Conservation (phyloP, 2,888 invertebrate species). For the Macrophya annulata region DNA sequence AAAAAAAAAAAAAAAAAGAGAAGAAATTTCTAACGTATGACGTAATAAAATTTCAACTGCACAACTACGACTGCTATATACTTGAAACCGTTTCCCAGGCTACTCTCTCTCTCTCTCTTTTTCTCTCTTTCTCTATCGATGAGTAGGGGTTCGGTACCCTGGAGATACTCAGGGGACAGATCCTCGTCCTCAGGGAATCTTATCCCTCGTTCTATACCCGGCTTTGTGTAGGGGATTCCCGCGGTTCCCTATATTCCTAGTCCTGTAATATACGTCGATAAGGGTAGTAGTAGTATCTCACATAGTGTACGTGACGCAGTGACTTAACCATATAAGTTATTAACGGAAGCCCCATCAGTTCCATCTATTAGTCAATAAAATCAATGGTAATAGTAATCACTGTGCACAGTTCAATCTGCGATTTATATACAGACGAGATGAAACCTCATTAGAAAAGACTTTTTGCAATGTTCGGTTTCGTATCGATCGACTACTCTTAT, state of each 20-base stretch:
- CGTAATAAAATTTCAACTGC: background rate
- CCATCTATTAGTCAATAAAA: background rate
- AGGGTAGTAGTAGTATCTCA: background rate
- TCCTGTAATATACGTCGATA: slow-evolving; percentile 19
- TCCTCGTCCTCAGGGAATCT: slow-evolving; percentile 43
- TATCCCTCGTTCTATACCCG: slow-evolving; percentile 5
- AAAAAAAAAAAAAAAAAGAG: too few relatives aligned
- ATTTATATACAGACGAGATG: background rate
- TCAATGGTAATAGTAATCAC: background rate
- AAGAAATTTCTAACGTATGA: background rate
- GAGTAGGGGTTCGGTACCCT: slow-evolving; percentile 32
- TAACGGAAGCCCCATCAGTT: slow-evolving; percentile 13
- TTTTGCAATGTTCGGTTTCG: background rate
- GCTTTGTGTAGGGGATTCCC: slow-evolving; percentile 24
- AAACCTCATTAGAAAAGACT: slow-evolving; percentile 7
- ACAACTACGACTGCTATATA: background rate
- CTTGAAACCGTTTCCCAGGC: slow-evolving; percentile 31
- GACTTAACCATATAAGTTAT: background rate
- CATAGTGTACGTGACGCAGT: background rate
- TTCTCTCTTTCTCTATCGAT: background rate
- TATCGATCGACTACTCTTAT: background rate
- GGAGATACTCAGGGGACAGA: slow-evolving; percentile 39
- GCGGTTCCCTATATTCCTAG: slow-evolving; percentile 1
- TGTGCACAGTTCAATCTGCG: background rate
- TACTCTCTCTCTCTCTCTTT: too few relatives aligned